Evolutionary conservation across 1,140 invertebrate genomes (phyloP).

Genomic region (Mycetomoellerius zeteki): DNA sequence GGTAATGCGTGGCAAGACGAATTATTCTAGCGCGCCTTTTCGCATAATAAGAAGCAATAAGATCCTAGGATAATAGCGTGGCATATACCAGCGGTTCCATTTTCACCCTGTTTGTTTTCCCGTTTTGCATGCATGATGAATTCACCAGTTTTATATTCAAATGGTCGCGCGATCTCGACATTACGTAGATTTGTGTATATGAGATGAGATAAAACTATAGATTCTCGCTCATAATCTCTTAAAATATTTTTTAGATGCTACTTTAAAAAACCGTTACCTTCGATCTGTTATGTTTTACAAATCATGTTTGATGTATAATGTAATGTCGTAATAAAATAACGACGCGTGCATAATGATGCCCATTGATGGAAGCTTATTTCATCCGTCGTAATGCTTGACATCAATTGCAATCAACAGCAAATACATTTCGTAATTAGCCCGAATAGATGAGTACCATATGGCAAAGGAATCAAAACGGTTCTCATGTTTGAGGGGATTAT

Average conservation of each 20-base stretch:
- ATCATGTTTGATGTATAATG: not conserved
- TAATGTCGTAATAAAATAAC: conserved; percentile 17
- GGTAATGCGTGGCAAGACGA: conserved; percentile 68
- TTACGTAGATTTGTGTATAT: not conserved
- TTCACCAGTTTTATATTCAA: conserved; percentile 73
- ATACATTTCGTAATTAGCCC: conserved; percentile 66
- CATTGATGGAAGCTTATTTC: not conserved
- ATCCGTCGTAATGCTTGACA: not conserved
- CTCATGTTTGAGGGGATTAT: conserved; percentile 69
- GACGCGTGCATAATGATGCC: not conserved
- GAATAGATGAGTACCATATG: conserved; percentile 37
- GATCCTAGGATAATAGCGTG: conserved; percentile 75
- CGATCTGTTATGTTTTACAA: not conserved
- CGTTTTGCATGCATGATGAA: conserved; percentile 77
- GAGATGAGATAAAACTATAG: not conserved
- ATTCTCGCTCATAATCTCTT: not conserved
- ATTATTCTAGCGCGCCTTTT: conserved; percentile 79
- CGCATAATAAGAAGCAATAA: conserved; percentile 83
- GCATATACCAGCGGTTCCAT: conserved; percentile 52
- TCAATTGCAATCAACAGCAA: conserved; percentile 56
- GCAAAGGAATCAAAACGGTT: conserved; percentile 68
- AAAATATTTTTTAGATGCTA: not conserved
- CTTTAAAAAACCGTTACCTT: not conserved
- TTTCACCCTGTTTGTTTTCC: conserved; percentile 76
- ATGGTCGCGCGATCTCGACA: conserved; percentile 47